Base-by-base conservation (phyloP, 2,797 vertebrate genomes). In the Erethizon dorsatum region DNA sequence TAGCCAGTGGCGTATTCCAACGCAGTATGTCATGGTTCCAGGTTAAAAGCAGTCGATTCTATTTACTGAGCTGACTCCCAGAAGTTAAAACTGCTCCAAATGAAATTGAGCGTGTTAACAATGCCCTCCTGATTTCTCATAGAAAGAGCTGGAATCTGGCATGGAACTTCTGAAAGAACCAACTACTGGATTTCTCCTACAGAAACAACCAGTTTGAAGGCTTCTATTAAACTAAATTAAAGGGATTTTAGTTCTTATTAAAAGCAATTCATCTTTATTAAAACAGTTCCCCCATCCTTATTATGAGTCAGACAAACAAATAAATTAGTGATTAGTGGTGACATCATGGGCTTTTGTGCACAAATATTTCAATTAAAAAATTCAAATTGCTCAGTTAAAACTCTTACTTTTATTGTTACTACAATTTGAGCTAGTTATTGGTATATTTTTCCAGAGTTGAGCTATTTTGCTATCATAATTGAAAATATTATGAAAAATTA, bases 401-500 rank as follows among this genome's bases (percentile, higher is more conserved):
- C 9, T 86, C 7, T 92, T 6, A 89, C 33, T 95, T 97, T 87
- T 95, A 91, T 63, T 89, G 33, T 85, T 85, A 41, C 14, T 92
- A 65, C 7, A 96, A 61, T 88, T 93, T 28, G 90, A 95, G 79
- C 80, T 37, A 89, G 83, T 91, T 98, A 97, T 94, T 97, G 83
- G 69, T 83, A 61, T 98, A 88, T 96, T 98, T 98, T 98, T 94
- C 94, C 65, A 92, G 90, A 98, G 52, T 69, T 95, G 95, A 96
- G 94, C 97, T 97, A 97, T 84, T 95, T 97, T 95, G 95, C 91
- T 98, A 97, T 91, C 84, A 96, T 92, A 97, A 97, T 91, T 65
- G 90, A 97, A 88, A 96, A 12, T 5, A 69, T 93, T 86, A 88
- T 8, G 22, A 87, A 91, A 98, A 95, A 89, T 77, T 45, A 73